Percentiles rank a stretch among this genome's conserved stretches.
Evolutionary conservation across 30 jellyfish, hydroid and myxozoan species (phyloP).

Genomic region (Aurelia sp.): DNA sequence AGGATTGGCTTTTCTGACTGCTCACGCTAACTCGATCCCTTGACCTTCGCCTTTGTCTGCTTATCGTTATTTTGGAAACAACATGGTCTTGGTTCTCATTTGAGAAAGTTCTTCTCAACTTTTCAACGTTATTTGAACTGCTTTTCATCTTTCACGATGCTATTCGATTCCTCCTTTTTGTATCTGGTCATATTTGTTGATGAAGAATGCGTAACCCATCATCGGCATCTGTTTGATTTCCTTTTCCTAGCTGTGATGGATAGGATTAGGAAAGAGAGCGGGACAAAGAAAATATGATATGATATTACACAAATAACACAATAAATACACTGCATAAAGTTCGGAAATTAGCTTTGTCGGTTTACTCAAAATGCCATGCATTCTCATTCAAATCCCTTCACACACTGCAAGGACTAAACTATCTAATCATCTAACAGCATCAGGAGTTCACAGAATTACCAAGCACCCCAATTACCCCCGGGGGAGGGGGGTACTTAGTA

Average conservation of each 20-base stretch:
- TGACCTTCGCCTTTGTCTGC: constrained; percentile 10
- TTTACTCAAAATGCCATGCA: background rate
- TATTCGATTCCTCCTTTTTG: background rate
- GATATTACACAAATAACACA: too few species aligned
- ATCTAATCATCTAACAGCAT: too few species aligned
- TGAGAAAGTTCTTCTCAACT: constrained; percentile 36
- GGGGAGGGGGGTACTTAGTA: too few species aligned
- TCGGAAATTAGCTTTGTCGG: constrained; percentile 2
- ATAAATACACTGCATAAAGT: too few species aligned
- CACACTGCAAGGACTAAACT: too few species aligned
- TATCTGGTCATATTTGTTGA: background rate
- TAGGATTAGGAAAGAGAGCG: background rate
- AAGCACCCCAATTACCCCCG: too few species aligned
- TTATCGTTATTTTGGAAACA: constrained; percentile 22
- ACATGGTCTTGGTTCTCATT: constrained; percentile 8
- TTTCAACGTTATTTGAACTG: constrained; percentile 25
- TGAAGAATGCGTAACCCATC: background rate
- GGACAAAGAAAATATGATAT: background rate
- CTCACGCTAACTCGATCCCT: background rate
- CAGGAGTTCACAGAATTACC: too few species aligned
- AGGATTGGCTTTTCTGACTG: background rate
- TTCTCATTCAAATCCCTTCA: too few species aligned
- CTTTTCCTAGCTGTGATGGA: constrained; percentile 18
- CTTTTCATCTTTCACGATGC: background rate
- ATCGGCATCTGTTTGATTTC: constrained; percentile 18